Evolutionary conservation across 92 coral and sea anemone species (phyloP).

Genomic region (Epizoanthus ramosus): DNA sequence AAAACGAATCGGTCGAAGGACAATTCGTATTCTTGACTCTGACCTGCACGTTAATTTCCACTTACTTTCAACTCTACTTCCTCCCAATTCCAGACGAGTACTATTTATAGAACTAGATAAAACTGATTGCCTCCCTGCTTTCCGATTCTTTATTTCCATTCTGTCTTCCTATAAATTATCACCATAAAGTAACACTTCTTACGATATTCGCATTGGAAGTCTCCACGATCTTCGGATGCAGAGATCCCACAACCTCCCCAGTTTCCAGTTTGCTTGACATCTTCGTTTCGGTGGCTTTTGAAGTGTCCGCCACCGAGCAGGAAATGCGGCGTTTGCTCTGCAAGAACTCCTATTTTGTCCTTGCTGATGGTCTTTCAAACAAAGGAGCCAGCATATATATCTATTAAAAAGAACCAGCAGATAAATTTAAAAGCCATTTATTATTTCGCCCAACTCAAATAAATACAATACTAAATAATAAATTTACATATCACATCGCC

Average conservation of each 20-base stretch:
- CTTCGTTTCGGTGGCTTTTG: neutral
- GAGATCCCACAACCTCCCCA: neutral
- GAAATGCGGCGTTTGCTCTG: conserved; percentile 4
- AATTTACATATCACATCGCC: conserved; percentile 24
- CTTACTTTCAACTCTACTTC: conserved; percentile 6
- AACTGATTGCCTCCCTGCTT: neutral
- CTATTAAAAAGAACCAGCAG: conserved; percentile 39
- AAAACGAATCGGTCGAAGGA: neutral
- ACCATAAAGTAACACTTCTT: conserved; percentile 31
- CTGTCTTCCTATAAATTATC: conserved; percentile 25
- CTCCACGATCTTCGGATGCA: conserved; percentile 13
- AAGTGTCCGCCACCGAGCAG: neutral
- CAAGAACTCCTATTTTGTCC: conserved; percentile 12
- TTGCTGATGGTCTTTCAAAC: conserved; percentile 31
- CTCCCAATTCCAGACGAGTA: neutral
- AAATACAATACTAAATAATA: neutral
- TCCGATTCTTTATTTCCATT: conserved; percentile 28
- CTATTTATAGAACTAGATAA: neutral
- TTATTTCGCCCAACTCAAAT: conserved; percentile 16
- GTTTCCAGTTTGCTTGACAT: conserved; percentile 33
- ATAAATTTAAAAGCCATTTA: conserved; percentile 42
- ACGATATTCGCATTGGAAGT: conserved; percentile 26
- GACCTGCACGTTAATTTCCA: no score
- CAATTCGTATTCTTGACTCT: no score
- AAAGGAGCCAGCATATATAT: conserved; percentile 29